Evolutionary conservation across 2,113 vertebrate species (phyloP).

Genomic region (Ascaphus truei): DNA sequence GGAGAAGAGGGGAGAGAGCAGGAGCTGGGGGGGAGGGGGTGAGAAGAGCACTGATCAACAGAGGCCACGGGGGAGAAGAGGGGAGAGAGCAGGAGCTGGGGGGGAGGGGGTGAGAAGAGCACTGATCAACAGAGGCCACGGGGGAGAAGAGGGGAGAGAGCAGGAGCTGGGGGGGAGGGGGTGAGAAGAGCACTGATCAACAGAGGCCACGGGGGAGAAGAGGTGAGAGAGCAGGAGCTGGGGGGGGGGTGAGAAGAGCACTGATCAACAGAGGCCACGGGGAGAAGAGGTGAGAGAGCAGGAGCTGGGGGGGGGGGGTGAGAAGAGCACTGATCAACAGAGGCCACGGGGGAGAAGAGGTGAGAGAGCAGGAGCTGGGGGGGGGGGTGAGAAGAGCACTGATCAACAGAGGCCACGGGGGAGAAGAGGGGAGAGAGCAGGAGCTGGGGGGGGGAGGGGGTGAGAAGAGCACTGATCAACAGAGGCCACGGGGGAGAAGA

Average conservation of each 20-base stretch:
- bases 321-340: too few relatives aligned
- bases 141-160: conserved; percentile 43
- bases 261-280: conserved; percentile 45
- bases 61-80: conserved; percentile 34
- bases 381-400: conserved; percentile 47
- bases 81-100: conserved; percentile 52
- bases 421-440: conserved; percentile 45
- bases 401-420: too few relatives aligned
- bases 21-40: conserved; percentile 52
- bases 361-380: conserved; percentile 52
- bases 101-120: conserved; percentile 47
- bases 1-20: conserved; percentile 44
- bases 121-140: too few relatives aligned
- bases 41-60: too few relatives aligned
- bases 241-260: too few relatives aligned
- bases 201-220: conserved; percentile 34
- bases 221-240: conserved; percentile 49
- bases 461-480: too few relatives aligned
- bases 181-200: too few relatives aligned
- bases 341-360: conserved; percentile 32
- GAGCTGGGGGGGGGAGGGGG: conserved; percentile 52
- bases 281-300: conserved; percentile 44
- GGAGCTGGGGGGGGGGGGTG: conserved; percentile 53
- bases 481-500: conserved; percentile 33
- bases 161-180: conserved; percentile 55